Conservation (phyloP, 2,888 invertebrate species). For the Keiferia lycopersicella region DNA sequence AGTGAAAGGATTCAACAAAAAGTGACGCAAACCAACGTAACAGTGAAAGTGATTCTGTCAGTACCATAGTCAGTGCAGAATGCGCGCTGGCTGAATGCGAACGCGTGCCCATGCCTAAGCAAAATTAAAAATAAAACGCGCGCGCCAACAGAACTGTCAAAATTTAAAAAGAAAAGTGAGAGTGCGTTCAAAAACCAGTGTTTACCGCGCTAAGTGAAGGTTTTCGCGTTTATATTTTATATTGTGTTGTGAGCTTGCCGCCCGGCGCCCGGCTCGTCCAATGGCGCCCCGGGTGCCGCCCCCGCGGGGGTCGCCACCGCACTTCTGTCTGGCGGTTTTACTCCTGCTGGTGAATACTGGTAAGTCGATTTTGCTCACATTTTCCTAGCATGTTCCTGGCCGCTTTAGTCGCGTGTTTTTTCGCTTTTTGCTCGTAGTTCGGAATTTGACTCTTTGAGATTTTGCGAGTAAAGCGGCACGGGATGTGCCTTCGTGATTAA, state of each 20-base stretch:
- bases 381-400: constrained; percentile 2
- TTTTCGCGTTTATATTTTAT: constrained; percentile 57
- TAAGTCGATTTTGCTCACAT: constrained; percentile 49
- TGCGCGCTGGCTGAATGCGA: constrained; percentile 47
- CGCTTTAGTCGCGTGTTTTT: not conserved
- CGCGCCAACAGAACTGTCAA: constrained; percentile 25
- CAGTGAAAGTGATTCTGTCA: constrained; percentile 62
- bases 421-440: not conserved
- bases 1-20: constrained; percentile 40
- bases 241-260: constrained; percentile 47
- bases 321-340: constrained; percentile 50
- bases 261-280: constrained; percentile 66
- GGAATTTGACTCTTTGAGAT: not conserved
- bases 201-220: constrained; percentile 34
- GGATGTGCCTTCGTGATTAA: not conserved
- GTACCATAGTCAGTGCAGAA: constrained; percentile 53
- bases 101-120: constrained; percentile 41
- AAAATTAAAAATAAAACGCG: constrained; percentile 30
- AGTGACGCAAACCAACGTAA: constrained; percentile 44
- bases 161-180: constrained; percentile 26
- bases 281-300: constrained; percentile 72
- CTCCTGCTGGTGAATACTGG: constrained; percentile 60
- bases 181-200: constrained; percentile 33
- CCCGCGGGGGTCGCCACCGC: constrained; percentile 59
- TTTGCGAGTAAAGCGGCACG: not conserved